Conservation (phyloP, 2,797 vertebrate species). For the Picus viridis region DNA sequence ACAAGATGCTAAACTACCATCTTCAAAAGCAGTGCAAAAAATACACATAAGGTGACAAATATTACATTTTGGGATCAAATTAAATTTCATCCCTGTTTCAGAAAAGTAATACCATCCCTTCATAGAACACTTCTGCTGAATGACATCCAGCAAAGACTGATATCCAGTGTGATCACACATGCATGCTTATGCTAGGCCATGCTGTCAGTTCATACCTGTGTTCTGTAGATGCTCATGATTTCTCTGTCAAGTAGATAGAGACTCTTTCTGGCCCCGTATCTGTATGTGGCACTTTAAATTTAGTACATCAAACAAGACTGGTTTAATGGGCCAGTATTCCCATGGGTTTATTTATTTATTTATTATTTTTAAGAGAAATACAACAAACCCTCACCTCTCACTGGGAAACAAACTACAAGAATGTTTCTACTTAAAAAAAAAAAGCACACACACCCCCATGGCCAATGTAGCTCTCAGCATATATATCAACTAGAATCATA, state of each 20-base stretch:
- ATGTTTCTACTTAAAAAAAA: background rate
- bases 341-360: background rate
- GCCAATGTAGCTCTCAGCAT: background rate
- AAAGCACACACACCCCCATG: background rate
- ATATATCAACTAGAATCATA: background rate
- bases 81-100: background rate
- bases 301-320: background rate
- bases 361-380: background rate
- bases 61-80: background rate
- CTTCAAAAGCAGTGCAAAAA: background rate
- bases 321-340: background rate
- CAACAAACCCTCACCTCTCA: background rate
- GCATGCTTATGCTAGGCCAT: background rate
- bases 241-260: background rate
- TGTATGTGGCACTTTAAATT: background rate
- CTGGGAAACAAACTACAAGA: background rate
- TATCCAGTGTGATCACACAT: background rate
- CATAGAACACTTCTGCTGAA: background rate
- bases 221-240: accelerated
- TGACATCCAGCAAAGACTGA: background rate
- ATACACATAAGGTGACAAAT: background rate
- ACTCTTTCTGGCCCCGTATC: background rate
- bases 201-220: background rate
- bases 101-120: background rate
- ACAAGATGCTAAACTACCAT: background rate